A percentile compares a stretch with the other conserved stretches of the same genome.
These are phyloP conservation scores for Copidosoma floridanum DNA, from an alignment of 1,140 invertebrate species.

Conservation along the genomic window DNA sequence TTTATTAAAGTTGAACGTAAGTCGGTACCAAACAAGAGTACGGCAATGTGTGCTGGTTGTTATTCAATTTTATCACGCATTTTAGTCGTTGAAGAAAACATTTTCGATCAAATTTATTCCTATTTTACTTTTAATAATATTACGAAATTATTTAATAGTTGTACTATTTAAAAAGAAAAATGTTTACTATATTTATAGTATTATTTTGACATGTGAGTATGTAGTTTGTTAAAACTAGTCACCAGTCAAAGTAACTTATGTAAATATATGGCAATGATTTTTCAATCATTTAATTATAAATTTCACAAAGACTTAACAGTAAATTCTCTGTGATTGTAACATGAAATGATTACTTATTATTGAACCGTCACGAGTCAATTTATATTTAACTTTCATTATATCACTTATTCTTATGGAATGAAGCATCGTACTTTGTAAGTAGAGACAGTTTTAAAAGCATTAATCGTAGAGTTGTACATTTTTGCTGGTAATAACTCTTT, in stretches of 20 bases:
- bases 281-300: constrained; percentile 24
- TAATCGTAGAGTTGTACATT: constrained; percentile 28
- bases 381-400: constrained; percentile 21
- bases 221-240: constrained; percentile 10
- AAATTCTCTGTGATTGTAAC: constrained; percentile 22
- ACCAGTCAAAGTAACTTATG: constrained; percentile 22
- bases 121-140: constrained; percentile 14
- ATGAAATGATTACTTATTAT: constrained; percentile 12
- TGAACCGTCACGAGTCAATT: constrained; percentile 22
- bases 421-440: constrained; percentile 33
- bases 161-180: constrained; percentile 14
- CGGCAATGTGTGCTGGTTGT: constrained; percentile 33
- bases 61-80: too few relatives aligned
- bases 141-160: constrained; percentile 10
- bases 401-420: constrained; percentile 12
- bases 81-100: too few relatives aligned
- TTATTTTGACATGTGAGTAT: constrained; percentile 23
- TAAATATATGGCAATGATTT: constrained; percentile 30
- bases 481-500: constrained; percentile 34
- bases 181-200: constrained; percentile 15
- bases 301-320: constrained; percentile 1
- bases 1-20: constrained; percentile 42
- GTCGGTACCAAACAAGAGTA: constrained; percentile 30
- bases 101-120: too few relatives aligned
- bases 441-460: constrained; percentile 25